Conservation (phyloP, 1,140 invertebrate genomes). For the Euschistus heros region DNA sequence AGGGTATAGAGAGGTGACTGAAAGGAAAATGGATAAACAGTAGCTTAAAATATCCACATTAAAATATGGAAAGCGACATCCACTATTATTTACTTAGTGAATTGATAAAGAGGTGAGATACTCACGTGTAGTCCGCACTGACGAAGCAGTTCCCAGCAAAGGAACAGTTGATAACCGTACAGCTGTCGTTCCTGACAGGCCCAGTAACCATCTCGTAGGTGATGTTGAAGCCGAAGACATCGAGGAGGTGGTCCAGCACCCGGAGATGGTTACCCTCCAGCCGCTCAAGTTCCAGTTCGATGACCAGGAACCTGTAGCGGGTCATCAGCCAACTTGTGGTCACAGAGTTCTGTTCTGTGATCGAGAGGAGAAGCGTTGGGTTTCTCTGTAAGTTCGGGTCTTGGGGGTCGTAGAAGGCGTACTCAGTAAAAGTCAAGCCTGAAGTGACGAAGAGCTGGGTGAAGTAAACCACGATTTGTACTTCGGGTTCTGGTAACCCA, state of each 20-base stretch:
- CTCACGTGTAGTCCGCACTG: slow-evolving; percentile 54
- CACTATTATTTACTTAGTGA: too few species aligned
- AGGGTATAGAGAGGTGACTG: too few species aligned
- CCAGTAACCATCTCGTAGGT: slow-evolving; percentile 61
- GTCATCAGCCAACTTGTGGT: slow-evolving; percentile 55
- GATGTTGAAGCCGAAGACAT: slow-evolving; percentile 85
- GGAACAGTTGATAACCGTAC: slow-evolving; percentile 68
- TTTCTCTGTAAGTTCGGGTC: slow-evolving; percentile 31
- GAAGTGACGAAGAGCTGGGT: slow-evolving; percentile 76
- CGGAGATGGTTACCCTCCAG: slow-evolving; percentile 73
- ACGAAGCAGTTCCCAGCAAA: slow-evolving; percentile 73
- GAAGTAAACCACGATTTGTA: slow-evolving; percentile 65
- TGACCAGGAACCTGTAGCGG: slow-evolving; percentile 60
- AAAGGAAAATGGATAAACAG: too few species aligned
- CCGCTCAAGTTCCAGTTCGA: slow-evolving; percentile 59
- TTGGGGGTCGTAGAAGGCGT: slow-evolving; percentile 60
- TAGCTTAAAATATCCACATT: too few species aligned
- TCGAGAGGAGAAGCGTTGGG: neutral
- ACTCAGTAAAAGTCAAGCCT: slow-evolving; percentile 70
- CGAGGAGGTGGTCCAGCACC: slow-evolving; percentile 63
- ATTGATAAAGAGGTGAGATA: too few species aligned
- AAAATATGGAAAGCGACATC: too few species aligned
- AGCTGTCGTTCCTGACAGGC: slow-evolving; percentile 40
- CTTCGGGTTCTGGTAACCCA: slow-evolving; percentile 33
- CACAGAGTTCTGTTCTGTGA: slow-evolving; percentile 44